Evolutionary conservation across 2,888 invertebrate species (phyloP), one percentile per base, ranked within the genome.

Genomic region (Xylota sylvarum): DNA sequence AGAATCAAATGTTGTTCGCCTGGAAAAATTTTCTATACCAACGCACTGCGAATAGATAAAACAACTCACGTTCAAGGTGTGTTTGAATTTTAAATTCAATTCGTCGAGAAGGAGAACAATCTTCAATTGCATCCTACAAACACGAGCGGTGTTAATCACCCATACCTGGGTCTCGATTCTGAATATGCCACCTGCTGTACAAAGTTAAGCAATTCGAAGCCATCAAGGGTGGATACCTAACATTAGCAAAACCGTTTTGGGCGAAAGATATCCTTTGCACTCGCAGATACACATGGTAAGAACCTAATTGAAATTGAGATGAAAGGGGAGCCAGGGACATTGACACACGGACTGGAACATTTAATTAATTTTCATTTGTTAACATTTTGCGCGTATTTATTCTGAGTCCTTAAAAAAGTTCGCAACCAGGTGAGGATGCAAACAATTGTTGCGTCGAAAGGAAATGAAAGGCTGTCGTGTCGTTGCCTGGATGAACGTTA

Each of bases 41-140:
- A 7, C 35, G 43, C 14, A 43, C 14, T 56, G 30, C 2, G 7
- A 17, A 56, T 17, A 10, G 56, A 14, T 56, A 32, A 58, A 58
- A 58, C 58, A 58, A n/a, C 35, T 58, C 58, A 58, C 58, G 58
- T 58, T 58, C 37, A 19, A 58, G 58, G 35, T 58, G 40, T 37
- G 37, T 58, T 58, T 58, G 32, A 35, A 58, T 58, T 58, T 58
- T 12, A 35, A 58, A 58, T 58, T 58, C 23, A 37, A 58, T 58
- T 58, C 35, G 58, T 37, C n/a, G 30, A 35, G 4, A 23, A 2
- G 7, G 32, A 10, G 27, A 17, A 5, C 58, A 4, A 19, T 35
- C 35, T 56, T 56, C 12, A 19, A 37, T 58, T 58, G 58, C 37
- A 27, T 55, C 55, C 6, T 14, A 5, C 9, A 10, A 17, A 27